Percentiles rank a stretch among this genome's conserved stretches.
Evolutionary conservation across 2,888 invertebrate genomes (phyloP).

Genomic region (Acheta domesticus): DNA sequence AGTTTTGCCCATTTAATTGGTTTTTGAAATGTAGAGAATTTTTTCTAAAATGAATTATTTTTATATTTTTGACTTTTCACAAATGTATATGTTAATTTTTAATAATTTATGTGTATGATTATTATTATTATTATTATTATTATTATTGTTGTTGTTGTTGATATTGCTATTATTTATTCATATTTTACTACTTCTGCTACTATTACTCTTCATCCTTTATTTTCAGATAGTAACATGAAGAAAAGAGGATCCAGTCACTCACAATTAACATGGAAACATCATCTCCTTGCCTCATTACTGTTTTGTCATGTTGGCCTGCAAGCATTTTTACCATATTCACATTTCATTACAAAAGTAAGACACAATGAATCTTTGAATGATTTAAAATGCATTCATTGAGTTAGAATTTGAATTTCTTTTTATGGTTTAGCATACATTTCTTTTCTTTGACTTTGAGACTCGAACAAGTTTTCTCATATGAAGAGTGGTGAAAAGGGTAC

Average conservation of each 20-base stretch:
- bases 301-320: conserved; percentile 65
- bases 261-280: conserved; percentile 48
- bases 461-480: too few species aligned
- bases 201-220: too few species aligned
- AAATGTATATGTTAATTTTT: too few species aligned
- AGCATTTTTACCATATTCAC: conserved; percentile 81
- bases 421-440: background rate
- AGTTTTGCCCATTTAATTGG: background rate
- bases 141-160: too few species aligned
- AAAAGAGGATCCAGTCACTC: conserved; percentile 28
- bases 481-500: too few species aligned
- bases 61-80: too few species aligned
- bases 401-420: background rate
- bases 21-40: background rate
- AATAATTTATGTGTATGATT: too few species aligned
- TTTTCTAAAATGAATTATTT: background rate
- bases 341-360: conserved; percentile 79
- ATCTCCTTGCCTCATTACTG: conserved; percentile 55
- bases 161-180: background rate
- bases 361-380: background rate
- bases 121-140: too few species aligned
- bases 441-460: too few species aligned
- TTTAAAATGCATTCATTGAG: conserved; percentile 20
- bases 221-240: background rate
- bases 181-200: background rate